These are phyloP conservation scores for Cyrtonyx montezumae DNA, from an alignment of 2,113 vertebrate genomes.

Conservation along the genomic window DNA sequence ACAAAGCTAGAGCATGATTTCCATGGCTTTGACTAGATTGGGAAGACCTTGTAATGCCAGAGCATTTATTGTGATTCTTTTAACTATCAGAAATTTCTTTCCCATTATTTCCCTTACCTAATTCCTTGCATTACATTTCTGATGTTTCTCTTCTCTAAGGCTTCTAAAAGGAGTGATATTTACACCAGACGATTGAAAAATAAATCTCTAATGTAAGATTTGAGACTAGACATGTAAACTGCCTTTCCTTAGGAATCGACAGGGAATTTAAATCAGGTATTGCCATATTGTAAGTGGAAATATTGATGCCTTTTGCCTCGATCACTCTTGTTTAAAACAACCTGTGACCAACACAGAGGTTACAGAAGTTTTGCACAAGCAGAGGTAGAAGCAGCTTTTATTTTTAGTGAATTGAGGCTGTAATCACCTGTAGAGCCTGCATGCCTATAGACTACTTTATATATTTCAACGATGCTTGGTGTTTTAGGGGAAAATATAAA, in stretches of 20 bases:
- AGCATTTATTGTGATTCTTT: background rate
- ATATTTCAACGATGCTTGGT: background rate
- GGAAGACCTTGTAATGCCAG: background rate
- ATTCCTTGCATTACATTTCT: background rate
- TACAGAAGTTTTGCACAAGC: background rate
- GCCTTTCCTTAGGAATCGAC: background rate
- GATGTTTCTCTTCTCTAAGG: background rate
- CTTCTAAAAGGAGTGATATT: background rate
- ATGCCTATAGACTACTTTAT: background rate
- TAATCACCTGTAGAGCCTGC: background rate
- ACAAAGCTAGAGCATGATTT: background rate
- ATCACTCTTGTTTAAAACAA: background rate
- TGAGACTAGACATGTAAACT: background rate
- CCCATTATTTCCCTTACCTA: background rate
- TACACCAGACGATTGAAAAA: background rate
- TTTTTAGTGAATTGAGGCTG: background rate
- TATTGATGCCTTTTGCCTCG: background rate
- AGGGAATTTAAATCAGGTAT: background rate
- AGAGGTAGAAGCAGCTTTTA: background rate
- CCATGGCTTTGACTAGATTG: background rate
- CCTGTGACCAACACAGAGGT: background rate
- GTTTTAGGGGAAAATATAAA: background rate
- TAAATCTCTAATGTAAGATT: background rate
- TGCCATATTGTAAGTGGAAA: background rate
- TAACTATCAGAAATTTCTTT: background rate